phyloP scores from a whole-genome alignment of 2,113 vertebrate species.

The Ciconia maguari region DNA sequence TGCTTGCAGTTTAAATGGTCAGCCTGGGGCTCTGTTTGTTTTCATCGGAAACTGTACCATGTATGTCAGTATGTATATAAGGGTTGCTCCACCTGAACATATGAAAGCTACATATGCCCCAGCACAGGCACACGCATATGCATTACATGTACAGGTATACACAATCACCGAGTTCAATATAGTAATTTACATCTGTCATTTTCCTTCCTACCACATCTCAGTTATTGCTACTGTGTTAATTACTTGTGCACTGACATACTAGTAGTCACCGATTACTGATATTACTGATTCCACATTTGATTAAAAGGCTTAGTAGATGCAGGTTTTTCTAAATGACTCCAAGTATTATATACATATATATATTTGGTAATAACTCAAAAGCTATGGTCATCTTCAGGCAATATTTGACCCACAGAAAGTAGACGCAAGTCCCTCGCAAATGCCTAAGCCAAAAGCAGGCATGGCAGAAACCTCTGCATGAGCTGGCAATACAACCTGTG shows the following conservation, averaged over 20 bases:
- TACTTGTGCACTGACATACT: not conserved
- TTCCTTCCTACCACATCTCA: not conserved
- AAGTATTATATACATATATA: not conserved
- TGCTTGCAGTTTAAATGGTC: constrained; percentile 31
- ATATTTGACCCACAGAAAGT: not conserved
- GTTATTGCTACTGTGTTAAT: not conserved
- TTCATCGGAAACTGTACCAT: not conserved
- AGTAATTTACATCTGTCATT: not conserved
- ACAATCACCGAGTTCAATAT: not conserved
- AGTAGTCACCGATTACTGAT: not conserved
- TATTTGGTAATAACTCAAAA: not conserved
- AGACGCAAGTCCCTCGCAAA: not conserved
- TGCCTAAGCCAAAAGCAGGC: not conserved
- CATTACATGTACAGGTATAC: not conserved
- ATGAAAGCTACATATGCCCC: not conserved
- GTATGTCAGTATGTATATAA: not conserved
- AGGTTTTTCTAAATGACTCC: not conserved
- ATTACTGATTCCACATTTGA: not conserved
- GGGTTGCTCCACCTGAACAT: not conserved
- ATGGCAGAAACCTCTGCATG: not conserved
- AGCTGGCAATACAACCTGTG: not conserved
- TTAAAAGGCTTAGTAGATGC: not conserved
- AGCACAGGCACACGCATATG: not conserved
- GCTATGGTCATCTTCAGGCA: not conserved
- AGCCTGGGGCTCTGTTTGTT: not conserved